Evolutionary conservation across 2,797 vertebrate species (phyloP).

Genomic region (Buceros bicornis): DNA sequence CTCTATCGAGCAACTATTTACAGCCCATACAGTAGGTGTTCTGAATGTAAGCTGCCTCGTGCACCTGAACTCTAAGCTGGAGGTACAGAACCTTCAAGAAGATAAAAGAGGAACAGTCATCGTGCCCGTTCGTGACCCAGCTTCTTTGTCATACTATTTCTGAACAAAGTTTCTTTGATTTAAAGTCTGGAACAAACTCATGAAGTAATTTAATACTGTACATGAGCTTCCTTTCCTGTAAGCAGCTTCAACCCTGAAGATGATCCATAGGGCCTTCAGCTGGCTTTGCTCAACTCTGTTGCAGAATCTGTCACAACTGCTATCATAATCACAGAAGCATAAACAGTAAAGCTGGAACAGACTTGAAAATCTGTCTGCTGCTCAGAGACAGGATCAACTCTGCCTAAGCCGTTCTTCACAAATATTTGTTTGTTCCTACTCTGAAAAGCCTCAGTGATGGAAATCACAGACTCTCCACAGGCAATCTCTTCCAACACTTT

Average conservation of each 20-base stretch:
- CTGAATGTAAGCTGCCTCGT: neutral
- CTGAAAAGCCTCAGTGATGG: slow-evolving; percentile 20
- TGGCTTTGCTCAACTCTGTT: slow-evolving; percentile 17
- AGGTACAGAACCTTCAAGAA: neutral
- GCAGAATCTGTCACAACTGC: slow-evolving; percentile 38
- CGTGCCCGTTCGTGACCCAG: neutral
- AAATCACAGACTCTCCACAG: slow-evolving; percentile 22
- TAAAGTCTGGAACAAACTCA: slow-evolving; percentile 3
- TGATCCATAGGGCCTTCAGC: slow-evolving; percentile 48
- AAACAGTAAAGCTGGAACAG: slow-evolving; percentile 41
- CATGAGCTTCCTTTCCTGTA: neutral
- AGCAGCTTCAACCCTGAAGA: slow-evolving; percentile 35
- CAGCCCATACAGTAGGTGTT: neutral
- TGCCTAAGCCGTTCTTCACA: slow-evolving; percentile 48
- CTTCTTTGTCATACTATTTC: neutral
- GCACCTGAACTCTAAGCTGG: neutral
- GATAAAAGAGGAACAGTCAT: neutral
- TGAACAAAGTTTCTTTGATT: neutral
- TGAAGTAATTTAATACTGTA: neutral
- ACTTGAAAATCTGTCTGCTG: slow-evolving; percentile 34
- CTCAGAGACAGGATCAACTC: slow-evolving; percentile 45
- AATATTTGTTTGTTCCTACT: slow-evolving; percentile 64
- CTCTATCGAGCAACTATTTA: neutral
- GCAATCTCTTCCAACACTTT: slow-evolving; percentile 20
- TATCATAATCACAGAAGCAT: slow-evolving; percentile 29